phyloP scores from a whole-genome alignment of 2,797 vertebrate genomes.

The Pampus argenteus region DNA sequence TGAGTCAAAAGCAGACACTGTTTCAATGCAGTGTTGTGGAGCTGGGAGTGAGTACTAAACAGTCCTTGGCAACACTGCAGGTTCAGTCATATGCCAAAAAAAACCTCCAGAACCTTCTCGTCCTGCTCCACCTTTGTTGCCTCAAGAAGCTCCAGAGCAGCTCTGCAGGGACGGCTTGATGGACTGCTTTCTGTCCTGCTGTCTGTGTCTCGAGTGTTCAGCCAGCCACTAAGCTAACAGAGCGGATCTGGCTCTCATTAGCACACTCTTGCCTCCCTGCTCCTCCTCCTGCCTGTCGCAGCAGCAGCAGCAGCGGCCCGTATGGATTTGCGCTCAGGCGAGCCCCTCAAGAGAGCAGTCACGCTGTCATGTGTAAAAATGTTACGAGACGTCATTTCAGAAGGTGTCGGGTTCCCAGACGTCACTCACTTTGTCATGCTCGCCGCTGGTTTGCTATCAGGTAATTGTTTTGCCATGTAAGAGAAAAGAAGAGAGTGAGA shows the following conservation, averaged over 20 bases:
- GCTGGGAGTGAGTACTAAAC: constrained; percentile 2
- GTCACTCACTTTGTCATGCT: constrained; percentile 70
- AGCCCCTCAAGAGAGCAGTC: constrained; percentile 71
- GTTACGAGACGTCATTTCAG: constrained; percentile 76
- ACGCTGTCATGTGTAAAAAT: constrained; percentile 73
- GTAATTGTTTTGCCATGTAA: constrained; percentile 73
- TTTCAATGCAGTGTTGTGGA: constrained; percentile 8
- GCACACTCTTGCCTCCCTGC: constrained; percentile 47
- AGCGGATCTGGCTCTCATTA: constrained; percentile 76
- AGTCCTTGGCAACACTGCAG: constrained; percentile 13
- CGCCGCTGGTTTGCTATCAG: constrained; percentile 49
- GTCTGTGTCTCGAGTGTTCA: constrained; percentile 48
- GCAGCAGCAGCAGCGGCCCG: constrained; percentile 10
- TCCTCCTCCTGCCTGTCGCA: constrained; percentile 48
- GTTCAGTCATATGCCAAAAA: constrained; percentile 4
- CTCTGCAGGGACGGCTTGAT: constrained; percentile 43
- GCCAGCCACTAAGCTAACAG: constrained; percentile 49
- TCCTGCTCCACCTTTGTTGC: constrained; percentile 40
- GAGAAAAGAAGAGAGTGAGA: constrained; percentile 32
- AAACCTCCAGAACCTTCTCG: constrained; percentile 12
- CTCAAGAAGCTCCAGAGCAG: constrained; percentile 28
- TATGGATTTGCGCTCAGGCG: constrained; percentile 69
- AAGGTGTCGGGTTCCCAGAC: constrained; percentile 73
- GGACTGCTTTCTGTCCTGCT: constrained; percentile 45
- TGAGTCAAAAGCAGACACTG: constrained; percentile 1